Conservation (phyloP, 2,113 vertebrate genomes). For the Lontra canadensis region DNA sequence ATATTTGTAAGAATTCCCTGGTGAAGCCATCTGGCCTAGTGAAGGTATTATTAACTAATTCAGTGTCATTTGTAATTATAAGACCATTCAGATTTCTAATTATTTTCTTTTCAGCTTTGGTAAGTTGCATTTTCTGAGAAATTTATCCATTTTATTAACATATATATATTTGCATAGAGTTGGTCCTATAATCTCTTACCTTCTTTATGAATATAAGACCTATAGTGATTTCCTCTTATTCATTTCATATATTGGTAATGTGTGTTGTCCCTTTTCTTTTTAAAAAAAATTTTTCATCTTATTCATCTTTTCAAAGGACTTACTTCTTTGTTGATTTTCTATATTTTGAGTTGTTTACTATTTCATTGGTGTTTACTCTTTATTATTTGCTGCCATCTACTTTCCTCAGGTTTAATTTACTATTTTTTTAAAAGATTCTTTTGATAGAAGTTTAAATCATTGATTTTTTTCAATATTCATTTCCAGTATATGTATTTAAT, state of each 20-base stretch:
- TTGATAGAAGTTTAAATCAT: not conserved
- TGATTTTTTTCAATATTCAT: not conserved
- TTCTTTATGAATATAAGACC: not conserved
- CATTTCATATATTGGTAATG: not conserved
- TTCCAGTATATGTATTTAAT: not conserved
- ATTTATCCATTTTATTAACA: not conserved
- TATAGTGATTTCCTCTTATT: not conserved
- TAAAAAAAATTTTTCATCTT: not conserved
- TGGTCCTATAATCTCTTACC: not conserved
- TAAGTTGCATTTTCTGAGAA: slow-evolving; percentile 5
- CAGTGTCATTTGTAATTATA: not conserved
- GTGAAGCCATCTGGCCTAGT: not conserved
- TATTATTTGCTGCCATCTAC: not conserved
- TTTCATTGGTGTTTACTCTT: not conserved
- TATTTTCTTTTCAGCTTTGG: not conserved
- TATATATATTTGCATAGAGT: not conserved
- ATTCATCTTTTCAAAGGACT: not conserved
- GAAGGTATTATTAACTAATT: not conserved
- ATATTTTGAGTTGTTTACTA: not conserved
- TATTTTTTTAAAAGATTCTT: not conserved
- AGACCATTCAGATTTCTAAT: not conserved
- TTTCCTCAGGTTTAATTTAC: not conserved
- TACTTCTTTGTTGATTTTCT: not conserved
- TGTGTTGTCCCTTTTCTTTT: not conserved
- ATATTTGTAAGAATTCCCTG: not conserved